Percentiles rank a stretch among this genome's conserved stretches.
Conservation (phyloP, 2,888 invertebrate genomes). For the Abrostola tripartita region DNA sequence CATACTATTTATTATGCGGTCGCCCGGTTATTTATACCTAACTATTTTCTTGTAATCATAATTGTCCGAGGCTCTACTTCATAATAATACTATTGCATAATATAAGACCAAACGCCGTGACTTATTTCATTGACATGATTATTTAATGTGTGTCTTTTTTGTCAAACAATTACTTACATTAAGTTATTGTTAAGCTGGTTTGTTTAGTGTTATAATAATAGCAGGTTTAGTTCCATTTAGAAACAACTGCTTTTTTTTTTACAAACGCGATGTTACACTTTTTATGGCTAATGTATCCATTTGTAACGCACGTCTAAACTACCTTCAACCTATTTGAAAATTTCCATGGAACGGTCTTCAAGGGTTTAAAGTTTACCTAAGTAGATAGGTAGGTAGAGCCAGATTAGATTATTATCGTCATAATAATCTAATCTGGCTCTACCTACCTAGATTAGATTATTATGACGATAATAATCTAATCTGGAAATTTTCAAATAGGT, state of each 20-base stretch:
- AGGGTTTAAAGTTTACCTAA: too few species aligned
- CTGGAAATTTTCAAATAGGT: too few species aligned
- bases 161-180: not conserved
- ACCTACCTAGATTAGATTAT: too few species aligned
- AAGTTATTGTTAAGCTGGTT: not conserved
- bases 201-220: not conserved
- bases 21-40: not conserved
- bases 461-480: too few species aligned
- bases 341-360: too few species aligned
- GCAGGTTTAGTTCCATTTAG: not conserved
- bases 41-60: not conserved
- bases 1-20: not conserved
- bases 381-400: too few species aligned
- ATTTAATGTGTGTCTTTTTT: conserved; percentile 14
- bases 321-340: too few species aligned
- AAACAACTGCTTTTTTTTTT: not conserved
- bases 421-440: too few species aligned
- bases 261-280: not conserved
- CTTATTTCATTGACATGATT: conserved; percentile 28
- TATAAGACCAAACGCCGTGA: conserved; percentile 16
- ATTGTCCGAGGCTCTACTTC: not conserved
- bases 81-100: not conserved
- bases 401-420: too few species aligned
- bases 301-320: not conserved
- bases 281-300: not conserved